These are phyloP conservation scores for Dendrolimus houi DNA, from an alignment of 2,888 invertebrate species.

Conservation along the genomic window DNA sequence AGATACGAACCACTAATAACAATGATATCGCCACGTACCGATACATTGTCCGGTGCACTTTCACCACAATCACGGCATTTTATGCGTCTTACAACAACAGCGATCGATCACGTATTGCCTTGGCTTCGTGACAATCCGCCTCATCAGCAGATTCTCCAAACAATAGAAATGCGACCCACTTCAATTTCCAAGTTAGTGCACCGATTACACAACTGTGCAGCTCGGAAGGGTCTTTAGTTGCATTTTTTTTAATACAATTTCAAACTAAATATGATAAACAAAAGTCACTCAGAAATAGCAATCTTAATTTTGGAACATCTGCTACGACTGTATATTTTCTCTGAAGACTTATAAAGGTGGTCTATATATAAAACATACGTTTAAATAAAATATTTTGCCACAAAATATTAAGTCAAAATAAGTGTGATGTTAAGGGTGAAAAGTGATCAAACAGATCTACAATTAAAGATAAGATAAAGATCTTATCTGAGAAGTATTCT, in stretches of 20 bases:
- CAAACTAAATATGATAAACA: too few relatives aligned
- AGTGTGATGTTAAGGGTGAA: too few relatives aligned
- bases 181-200: conserved; percentile 1
- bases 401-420: too few relatives aligned
- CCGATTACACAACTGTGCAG: not conserved
- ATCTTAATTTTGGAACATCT: too few relatives aligned
- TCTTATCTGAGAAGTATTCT: conserved; percentile 3
- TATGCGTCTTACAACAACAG: conserved; percentile 21
- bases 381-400: too few relatives aligned
- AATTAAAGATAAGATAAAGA: not conserved
- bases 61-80: conserved; percentile 38
- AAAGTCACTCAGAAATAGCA: too few relatives aligned
- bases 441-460: too few relatives aligned
- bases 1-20: conserved; percentile 47
- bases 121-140: conserved; percentile 7
- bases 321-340: too few relatives aligned
- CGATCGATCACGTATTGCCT: conserved; percentile 34
- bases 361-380: too few relatives aligned
- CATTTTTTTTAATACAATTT: too few relatives aligned
- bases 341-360: too few relatives aligned
- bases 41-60: conserved; percentile 38
- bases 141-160: conserved; percentile 8
- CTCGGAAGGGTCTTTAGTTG: too few relatives aligned
- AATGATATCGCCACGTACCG: conserved; percentile 44
- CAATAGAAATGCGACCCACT: conserved; percentile 4